Evolutionary conservation across 2,113 vertebrate genomes (phyloP).

Genomic region (Hippocampus guttulatus): DNA sequence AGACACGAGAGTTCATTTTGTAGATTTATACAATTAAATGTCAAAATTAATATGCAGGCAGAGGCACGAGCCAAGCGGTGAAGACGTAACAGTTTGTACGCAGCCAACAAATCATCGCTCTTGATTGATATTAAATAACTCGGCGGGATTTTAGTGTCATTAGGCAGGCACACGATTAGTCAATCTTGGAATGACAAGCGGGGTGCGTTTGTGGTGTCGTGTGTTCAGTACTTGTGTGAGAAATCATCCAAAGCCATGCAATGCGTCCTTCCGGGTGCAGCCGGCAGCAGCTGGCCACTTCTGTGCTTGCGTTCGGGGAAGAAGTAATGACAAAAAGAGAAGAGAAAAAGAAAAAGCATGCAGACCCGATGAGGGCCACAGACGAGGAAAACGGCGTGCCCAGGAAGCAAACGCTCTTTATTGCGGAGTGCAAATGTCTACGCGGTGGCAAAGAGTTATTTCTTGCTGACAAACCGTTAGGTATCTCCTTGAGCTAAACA

Average conservation of each 20-base stretch:
- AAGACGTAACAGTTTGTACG: neutral
- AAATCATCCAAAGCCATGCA: constrained; percentile 62
- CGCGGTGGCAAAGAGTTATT: constrained; percentile 69
- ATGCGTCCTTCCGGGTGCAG: constrained; percentile 47
- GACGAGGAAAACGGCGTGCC: constrained; percentile 53
- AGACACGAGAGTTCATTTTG: no score
- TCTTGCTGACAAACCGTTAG: constrained; percentile 51
- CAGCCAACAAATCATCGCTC: constrained; percentile 24
- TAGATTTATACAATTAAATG: neutral
- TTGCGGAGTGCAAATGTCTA: constrained; percentile 79
- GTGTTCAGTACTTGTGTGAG: constrained; percentile 48
- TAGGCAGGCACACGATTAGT: constrained; percentile 17
- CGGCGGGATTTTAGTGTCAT: constrained; percentile 11
- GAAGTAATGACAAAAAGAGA: constrained; percentile 13
- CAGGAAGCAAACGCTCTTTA: constrained; percentile 69
- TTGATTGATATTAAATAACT: constrained; percentile 6
- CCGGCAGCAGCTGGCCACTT: constrained; percentile 32
- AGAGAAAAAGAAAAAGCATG: constrained; percentile 30
- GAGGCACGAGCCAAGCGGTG: neutral
- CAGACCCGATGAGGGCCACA: constrained; percentile 25
- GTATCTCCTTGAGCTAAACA: constrained; percentile 23
- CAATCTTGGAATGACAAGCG: neutral
- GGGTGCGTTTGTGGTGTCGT: constrained; percentile 19
- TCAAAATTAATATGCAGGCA: neutral
- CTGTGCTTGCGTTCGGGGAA: constrained; percentile 21